Conservation (phyloP, 2,113 vertebrate genomes). For the Sakesphorus luctuosus region DNA sequence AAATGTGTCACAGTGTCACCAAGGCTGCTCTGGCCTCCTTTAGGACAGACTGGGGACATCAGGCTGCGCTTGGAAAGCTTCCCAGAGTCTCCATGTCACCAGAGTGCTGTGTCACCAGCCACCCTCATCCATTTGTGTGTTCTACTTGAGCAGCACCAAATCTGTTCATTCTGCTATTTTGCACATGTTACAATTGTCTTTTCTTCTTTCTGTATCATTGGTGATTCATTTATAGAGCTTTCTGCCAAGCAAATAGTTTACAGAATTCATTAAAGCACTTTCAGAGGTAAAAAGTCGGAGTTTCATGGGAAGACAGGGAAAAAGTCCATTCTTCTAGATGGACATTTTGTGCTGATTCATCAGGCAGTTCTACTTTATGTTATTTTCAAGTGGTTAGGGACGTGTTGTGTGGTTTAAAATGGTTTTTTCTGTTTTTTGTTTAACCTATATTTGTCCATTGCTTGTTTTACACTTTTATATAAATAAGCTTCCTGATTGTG, state of each 20-base stretch:
- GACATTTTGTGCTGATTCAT: conserved; percentile 28
- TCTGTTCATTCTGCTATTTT: neutral
- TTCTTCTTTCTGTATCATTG: neutral
- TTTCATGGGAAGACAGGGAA: neutral
- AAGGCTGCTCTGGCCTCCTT: neutral
- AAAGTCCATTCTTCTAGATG: conserved; percentile 29
- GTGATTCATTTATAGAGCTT: neutral
- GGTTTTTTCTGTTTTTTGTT: conserved; percentile 45
- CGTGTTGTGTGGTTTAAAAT: neutral
- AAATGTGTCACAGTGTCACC: neutral
- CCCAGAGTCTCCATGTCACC: accelerated
- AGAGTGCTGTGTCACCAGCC: neutral
- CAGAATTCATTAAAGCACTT: conserved; percentile 28
- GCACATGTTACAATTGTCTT: neutral
- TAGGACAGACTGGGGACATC: neutral
- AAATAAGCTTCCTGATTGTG: conserved; percentile 36
- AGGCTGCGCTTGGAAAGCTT: neutral
- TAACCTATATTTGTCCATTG: conserved; percentile 31
- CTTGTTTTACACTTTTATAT: conserved; percentile 56
- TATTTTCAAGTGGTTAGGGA: conserved; percentile 42
- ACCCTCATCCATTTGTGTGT: neutral
- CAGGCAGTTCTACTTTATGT: neutral
- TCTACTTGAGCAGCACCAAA: neutral
- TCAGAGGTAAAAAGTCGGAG: conserved; percentile 8
- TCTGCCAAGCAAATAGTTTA: neutral